Evolutionary conservation across 2,797 vertebrate genomes (phyloP).

Genomic region (Siniperca obscura): DNA sequence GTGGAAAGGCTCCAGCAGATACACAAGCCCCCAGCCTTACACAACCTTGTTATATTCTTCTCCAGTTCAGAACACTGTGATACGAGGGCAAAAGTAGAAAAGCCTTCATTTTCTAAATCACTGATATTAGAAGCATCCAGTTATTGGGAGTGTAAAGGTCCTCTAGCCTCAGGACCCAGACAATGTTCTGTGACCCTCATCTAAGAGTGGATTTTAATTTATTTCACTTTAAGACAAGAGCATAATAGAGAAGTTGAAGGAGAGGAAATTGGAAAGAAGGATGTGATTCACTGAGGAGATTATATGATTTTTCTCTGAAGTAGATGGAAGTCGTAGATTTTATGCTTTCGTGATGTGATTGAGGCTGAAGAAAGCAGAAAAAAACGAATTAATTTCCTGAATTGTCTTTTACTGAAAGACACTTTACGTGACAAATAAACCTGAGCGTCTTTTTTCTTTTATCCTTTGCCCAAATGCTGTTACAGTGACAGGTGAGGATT

Average conservation of each 20-base stretch:
- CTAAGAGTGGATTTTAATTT: slow-evolving; percentile 5
- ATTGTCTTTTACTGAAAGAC: not conserved
- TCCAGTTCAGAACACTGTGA: not conserved
- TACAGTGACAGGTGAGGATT: not conserved
- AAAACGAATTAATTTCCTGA: not conserved
- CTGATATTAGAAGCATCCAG: not conserved
- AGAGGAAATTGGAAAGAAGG: not conserved
- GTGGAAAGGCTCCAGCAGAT: not conserved
- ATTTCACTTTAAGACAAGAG: not conserved
- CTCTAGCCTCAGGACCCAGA: not conserved
- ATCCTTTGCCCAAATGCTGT: slow-evolving; percentile 1
- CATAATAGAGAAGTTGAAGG: not conserved
- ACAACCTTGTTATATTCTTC: not conserved
- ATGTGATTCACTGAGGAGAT: not conserved
- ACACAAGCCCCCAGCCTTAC: not conserved
- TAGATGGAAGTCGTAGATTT: not conserved
- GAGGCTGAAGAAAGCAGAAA: not conserved
- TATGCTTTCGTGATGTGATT: no score
- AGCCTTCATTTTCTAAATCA: slow-evolving; percentile 2
- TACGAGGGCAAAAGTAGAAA: not conserved
- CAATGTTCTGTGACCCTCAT: slow-evolving; percentile 7
- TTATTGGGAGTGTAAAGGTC: not conserved
- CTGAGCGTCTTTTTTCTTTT: not conserved
- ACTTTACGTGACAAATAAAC: not conserved
- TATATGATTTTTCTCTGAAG: not conserved